These are phyloP conservation scores for Calliphora vicina DNA, from an alignment of 1,140 invertebrate species.

Conservation along the genomic window DNA sequence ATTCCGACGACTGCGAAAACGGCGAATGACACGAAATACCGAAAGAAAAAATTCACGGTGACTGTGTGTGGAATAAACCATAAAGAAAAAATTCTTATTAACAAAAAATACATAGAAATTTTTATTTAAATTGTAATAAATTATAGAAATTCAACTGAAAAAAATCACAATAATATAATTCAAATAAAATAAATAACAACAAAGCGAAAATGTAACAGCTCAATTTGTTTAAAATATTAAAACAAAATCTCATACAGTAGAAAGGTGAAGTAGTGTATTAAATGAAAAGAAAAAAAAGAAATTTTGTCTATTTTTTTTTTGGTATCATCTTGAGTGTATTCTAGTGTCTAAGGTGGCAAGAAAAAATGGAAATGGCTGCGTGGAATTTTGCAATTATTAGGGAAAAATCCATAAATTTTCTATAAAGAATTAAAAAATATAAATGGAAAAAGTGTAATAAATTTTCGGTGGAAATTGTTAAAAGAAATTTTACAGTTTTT, in stretches of 20 bases:
- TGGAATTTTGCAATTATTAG: neutral
- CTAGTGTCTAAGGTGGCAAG: neutral
- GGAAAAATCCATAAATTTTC: neutral
- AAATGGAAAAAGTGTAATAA: neutral
- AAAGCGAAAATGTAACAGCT: neutral
- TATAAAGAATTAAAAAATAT: neutral
- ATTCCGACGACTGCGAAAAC: slow-evolving; percentile 60
- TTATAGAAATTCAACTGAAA: slow-evolving; percentile 6
- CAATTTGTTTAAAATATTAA: neutral
- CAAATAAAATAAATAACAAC: neutral
- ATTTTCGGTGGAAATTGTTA: neutral
- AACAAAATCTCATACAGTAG: neutral
- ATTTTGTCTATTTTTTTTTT: neutral
- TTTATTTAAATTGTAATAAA: neutral
- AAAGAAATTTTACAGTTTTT: neutral
- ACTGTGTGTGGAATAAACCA: neutral
- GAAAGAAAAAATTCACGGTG: slow-evolving; percentile 42
- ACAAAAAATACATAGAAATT: neutral
- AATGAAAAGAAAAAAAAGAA: neutral
- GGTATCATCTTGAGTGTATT: neutral
- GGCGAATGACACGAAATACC: slow-evolving; percentile 55
- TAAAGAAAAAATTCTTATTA: slow-evolving; percentile 9
- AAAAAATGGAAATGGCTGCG: neutral
- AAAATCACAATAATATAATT: too few relatives aligned
- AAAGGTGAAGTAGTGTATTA: neutral